phyloP scores from a whole-genome alignment of 2,797 vertebrate genomes.

The Gadopsis bispinosus region DNA sequence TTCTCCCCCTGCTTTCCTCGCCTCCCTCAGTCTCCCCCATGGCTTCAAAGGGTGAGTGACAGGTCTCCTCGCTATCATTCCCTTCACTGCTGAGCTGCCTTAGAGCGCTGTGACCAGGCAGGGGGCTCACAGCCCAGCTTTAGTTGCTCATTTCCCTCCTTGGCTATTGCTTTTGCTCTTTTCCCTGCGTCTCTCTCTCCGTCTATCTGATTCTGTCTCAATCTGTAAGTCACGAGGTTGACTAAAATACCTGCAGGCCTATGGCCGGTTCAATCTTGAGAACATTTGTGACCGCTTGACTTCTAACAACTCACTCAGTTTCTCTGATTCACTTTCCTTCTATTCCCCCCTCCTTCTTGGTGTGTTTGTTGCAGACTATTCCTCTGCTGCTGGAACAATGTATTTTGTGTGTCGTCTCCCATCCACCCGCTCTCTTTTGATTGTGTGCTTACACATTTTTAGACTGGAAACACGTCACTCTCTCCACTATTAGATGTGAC shows the following conservation, averaged over 20 bases:
- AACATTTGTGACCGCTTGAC: constrained; percentile 64
- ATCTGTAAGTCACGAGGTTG: constrained; percentile 54
- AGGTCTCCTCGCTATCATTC: constrained; percentile 77
- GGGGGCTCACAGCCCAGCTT: constrained; percentile 71
- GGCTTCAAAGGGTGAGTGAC: constrained; percentile 78
- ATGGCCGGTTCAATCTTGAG: constrained; percentile 61
- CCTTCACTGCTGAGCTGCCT: constrained; percentile 72
- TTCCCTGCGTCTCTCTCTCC: constrained; percentile 8
- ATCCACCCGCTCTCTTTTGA: not conserved
- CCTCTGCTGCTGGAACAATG: not conserved
- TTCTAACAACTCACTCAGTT: constrained; percentile 42
- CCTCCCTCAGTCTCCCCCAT: constrained; percentile 59
- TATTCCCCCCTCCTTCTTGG: not conserved
- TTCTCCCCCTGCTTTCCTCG: constrained; percentile 50
- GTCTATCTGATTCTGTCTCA: constrained; percentile 34
- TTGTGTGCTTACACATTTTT: constrained; percentile 2
- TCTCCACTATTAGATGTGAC: not conserved
- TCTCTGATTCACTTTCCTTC: constrained; percentile 14
- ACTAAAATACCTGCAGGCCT: constrained; percentile 61
- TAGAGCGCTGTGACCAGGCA: constrained; percentile 71
- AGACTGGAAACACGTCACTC: not conserved
- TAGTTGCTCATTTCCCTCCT: constrained; percentile 61
- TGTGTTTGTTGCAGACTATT: constrained; percentile 5
- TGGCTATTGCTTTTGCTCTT: constrained; percentile 49
- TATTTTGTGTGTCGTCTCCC: not conserved